Evolutionary conservation across 2,797 vertebrate genomes (phyloP), one percentile per base, ranked within the genome.

Genomic region (Phylloscopus collybita): DNA sequence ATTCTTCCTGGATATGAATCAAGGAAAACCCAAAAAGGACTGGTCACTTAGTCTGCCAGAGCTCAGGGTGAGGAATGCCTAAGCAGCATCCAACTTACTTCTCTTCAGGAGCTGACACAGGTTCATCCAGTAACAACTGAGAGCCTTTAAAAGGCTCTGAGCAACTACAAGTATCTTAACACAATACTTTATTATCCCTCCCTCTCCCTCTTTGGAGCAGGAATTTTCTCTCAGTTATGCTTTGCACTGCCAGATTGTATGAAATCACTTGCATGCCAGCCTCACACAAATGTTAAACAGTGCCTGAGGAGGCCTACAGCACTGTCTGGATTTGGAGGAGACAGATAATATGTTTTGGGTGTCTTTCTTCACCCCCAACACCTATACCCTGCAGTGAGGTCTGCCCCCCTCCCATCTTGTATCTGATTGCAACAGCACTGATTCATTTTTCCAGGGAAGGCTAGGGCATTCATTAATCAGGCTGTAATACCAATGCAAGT

Each of bases 221-320:
- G 54, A 75, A 80, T 88, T 91, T 78, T 94, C 51, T 80, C 64
- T 75, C 4, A 5, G 78, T 89, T 93, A 80, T 30, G 54, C 70
- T 90, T 75, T 91, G 69, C 87, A 61, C 75, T 95, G 91, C 89
- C 93, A 93, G 76, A 40, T 6, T 81, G 51, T 49, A 79, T 59
- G 85, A 94, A 92, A 85, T 79, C 79, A 83, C 84, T 94, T 3
- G 1, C 62, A 86, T 38, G 79, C 79, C 89, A 91, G 57, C 65
- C 66, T 83, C 54, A 51, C 65, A 61, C 73, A 78, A 91, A 83
- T 26, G 38, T 62, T 92, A 85, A 91, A 61, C 69, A 91, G 65
- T 14, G 82, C 91, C 87, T 21, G 73, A 88, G 85, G 87, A 92
- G 76, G 91, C 82, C 84, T 82, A 69, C 25, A 44, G 32, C 21